phyloP scores from a whole-genome alignment of 1,140 invertebrate species.

The Scaptodrosophila lebanonensis region DNA sequence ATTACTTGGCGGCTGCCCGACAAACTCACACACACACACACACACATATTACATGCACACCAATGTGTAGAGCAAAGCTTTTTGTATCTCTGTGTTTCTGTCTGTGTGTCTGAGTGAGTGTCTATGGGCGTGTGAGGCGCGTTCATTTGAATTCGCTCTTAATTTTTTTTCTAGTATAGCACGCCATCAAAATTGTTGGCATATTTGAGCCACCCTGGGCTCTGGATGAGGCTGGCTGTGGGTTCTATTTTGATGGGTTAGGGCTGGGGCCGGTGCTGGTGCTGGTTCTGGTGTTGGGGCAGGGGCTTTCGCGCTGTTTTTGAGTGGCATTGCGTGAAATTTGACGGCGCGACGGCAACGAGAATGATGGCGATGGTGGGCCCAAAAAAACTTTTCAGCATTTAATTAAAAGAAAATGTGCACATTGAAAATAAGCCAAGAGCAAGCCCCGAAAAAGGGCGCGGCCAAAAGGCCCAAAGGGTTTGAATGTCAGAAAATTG shows the following conservation, averaged over 20 bases:
- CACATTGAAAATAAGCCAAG: slow-evolving; percentile 21
- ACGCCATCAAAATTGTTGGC: neutral
- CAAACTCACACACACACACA: neutral
- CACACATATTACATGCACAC: no score
- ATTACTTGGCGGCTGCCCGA: neutral
- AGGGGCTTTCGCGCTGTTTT: neutral
- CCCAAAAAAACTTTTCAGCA: slow-evolving; percentile 45
- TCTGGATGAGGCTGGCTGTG: no score
- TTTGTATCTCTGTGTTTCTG: no score
- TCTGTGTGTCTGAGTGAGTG: neutral
- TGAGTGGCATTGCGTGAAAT: slow-evolving; percentile 27
- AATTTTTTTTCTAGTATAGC: neutral
- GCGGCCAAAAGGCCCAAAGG: no score
- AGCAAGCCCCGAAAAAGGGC: neutral
- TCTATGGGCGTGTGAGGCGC: neutral
- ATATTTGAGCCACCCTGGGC: neutral
- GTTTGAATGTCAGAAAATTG: no score
- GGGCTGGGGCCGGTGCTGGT: no score
- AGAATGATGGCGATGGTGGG: neutral
- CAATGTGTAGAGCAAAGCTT: no score
- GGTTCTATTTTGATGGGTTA: no score
- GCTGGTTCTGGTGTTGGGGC: no score
- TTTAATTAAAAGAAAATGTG: slow-evolving; percentile 64
- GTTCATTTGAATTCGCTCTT: neutral
- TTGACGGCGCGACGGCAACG: slow-evolving; percentile 14